Evolutionary conservation across 2,797 vertebrate genomes (phyloP), one percentile per base, ranked within the genome.

Genomic region (Nyctibius grandis): DNA sequence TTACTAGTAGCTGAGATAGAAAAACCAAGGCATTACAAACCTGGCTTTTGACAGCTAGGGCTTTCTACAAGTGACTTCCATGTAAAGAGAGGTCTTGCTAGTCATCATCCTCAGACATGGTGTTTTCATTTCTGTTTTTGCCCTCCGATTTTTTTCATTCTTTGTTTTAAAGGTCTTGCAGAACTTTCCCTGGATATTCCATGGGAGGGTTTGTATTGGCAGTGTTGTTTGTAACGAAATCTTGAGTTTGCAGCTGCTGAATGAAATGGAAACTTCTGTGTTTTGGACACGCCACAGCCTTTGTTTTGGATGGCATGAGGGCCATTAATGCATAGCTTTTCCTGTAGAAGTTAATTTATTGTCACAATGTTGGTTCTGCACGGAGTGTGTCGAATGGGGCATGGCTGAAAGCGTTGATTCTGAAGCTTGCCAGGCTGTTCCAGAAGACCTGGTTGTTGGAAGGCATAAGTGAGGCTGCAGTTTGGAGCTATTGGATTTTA

Each of bases 41-140:
- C 10, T 88, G 61, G 18, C 44, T 90, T 79, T 65, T 61, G 76
- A 26, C 11, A 70, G 11, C 11, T 48, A 29, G n/a, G 45, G 33
- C 70, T 86, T 95, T 73, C 38, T 88, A 14, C 36, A 53, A 19
- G 33, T 84, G 68, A 44, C 3, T 56, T 73, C 11, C 57, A 0
- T 20, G 6, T 60, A 47, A 78, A 76, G 22, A 15, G 25, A 36
- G 11, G 6, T 88, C 34, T 80, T 70, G 26, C 3, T 3, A 31
- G n/a, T 70, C 9, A 12, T 14, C 11, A 0, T 73, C 28, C 34
- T 83, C 21, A 47, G 9, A 31, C 6, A 6, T 4, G 4, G 3
- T 38, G 5, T 59, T 82, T 73, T 65, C 2, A 28, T 69, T 89
- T 65, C 63, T 76, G 2, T 68, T 25, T 21, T n/a, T n/a, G n/a